A percentile compares a stretch with the other conserved stretches of the same genome.
Conservation (phyloP, 2,797 vertebrate genomes). For the Chelonia mydas region DNA sequence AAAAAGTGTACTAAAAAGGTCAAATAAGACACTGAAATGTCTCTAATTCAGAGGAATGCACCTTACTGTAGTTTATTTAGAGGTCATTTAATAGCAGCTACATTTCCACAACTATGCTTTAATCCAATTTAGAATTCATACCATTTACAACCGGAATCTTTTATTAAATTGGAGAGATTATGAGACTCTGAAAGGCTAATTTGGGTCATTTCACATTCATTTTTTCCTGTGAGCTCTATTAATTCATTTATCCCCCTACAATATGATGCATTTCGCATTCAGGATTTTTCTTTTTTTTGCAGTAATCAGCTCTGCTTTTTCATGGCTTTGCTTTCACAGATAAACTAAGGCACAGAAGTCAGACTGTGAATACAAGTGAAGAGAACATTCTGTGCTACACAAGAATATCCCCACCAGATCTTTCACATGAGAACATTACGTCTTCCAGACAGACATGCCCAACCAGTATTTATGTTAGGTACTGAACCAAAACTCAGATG, state of each 20-base stretch:
- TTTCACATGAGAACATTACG: background rate
- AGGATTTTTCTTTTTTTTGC: background rate
- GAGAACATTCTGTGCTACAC: background rate
- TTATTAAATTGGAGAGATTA: background rate
- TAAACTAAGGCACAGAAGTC: rapidly evolving
- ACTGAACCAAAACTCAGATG: background rate
- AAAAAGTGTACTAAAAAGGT: background rate
- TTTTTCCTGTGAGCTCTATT: background rate
- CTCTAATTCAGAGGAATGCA: background rate
- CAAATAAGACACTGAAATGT: background rate
- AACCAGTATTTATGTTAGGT: rapidly evolving
- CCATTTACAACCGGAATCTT: background rate
- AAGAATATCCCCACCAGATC: background rate
- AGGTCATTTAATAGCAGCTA: background rate
- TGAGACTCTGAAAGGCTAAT: background rate
- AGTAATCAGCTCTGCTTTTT: background rate
- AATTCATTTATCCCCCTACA: background rate
- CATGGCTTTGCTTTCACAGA: background rate
- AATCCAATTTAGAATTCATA: background rate
- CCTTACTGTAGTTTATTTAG: background rate
- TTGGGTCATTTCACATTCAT: background rate
- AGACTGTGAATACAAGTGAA: rapidly evolving
- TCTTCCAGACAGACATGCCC: rapidly evolving
- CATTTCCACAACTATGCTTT: background rate
- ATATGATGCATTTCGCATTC: background rate